Evolutionary conservation across 2,888 invertebrate species (phyloP), one percentile per base, ranked within the genome.

Genomic region (Trachelus troglodyta): DNA sequence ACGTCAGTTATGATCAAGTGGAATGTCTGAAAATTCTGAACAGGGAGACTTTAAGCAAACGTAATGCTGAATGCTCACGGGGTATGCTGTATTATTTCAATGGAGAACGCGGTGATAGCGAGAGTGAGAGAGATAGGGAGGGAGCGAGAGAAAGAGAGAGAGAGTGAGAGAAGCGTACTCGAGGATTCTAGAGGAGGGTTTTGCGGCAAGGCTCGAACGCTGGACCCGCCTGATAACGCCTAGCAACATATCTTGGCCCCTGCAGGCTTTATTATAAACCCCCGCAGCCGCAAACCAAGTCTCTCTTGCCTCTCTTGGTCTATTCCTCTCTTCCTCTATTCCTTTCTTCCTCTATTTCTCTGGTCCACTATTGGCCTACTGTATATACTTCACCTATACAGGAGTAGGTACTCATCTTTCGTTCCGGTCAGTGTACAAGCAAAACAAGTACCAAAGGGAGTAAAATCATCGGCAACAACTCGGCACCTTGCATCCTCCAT

Each of bases 261-360:
- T 87, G 88, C 90, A 90, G 91, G 90, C 91, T 91, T 91, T 91
- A 91, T 91, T 90, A 91, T 90, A 91, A 90, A 90, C 89, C 90
- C 83, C 84, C 80, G 71, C 71, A 71, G 71, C 71, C 71, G 31
- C 71, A 23, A 31, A 71, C 31, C 71, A 69, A 75, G 56, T 69
- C 74, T 75, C 71, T 79, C 74, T 75, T 35, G 34, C 77, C 74
- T 76, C 34, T 34, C 75, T 75, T 31, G 33, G 56, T 77, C 68
- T 77, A 73, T 75, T 40, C 35, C 56, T 35, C 73, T 75, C 71
- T 79, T 80, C 78, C 78, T 79, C 75, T 75, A 75, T 85, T 83
- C 83, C 81, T 81, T n/a, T 75, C 71, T 79, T 80, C 78, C 78
- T 79, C 75, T 75, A 75, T 85, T 83, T 83, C 81, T 81, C 80